Evolutionary conservation across 2,113 vertebrate species (phyloP).

Genomic region (Brachypteracias leptosomus): DNA sequence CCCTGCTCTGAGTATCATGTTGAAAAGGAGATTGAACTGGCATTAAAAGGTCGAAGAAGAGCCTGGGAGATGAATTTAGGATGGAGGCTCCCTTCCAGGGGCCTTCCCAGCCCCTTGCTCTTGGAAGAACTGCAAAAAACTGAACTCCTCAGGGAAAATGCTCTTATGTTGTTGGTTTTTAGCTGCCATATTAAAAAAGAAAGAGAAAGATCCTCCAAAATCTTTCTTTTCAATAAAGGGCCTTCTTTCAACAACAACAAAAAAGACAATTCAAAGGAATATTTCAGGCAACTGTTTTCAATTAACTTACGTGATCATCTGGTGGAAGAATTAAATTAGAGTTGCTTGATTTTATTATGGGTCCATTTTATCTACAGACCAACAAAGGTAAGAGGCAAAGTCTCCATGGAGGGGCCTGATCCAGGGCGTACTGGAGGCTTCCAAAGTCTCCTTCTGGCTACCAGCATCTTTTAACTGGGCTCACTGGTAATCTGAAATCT

Average conservation of each 20-base stretch:
- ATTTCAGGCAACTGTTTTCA: neutral
- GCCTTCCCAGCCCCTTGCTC: neutral
- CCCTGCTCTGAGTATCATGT: neutral
- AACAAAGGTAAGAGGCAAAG: neutral
- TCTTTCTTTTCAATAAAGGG: neutral
- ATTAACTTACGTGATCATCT: neutral
- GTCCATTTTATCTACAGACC: neutral
- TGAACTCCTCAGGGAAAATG: neutral
- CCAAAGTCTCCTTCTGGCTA: neutral
- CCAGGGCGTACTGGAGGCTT: neutral
- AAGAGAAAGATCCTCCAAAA: neutral
- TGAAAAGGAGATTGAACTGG: neutral
- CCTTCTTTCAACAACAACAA: neutral
- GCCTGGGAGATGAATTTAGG: neutral
- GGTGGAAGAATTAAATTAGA: conserved; percentile 55
- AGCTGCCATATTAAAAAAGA: neutral
- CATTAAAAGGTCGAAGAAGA: neutral
- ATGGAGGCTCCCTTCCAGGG: neutral
- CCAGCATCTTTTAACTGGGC: neutral
- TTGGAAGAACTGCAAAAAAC: neutral
- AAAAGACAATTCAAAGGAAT: neutral
- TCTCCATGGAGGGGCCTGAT: neutral
- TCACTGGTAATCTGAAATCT: neutral
- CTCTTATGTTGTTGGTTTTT: neutral
- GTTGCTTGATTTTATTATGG: neutral